phyloP scores from a whole-genome alignment of 30 jellyfish, hydroid and myxozoan species.

The Chrysaora quinquecirrha region DNA sequence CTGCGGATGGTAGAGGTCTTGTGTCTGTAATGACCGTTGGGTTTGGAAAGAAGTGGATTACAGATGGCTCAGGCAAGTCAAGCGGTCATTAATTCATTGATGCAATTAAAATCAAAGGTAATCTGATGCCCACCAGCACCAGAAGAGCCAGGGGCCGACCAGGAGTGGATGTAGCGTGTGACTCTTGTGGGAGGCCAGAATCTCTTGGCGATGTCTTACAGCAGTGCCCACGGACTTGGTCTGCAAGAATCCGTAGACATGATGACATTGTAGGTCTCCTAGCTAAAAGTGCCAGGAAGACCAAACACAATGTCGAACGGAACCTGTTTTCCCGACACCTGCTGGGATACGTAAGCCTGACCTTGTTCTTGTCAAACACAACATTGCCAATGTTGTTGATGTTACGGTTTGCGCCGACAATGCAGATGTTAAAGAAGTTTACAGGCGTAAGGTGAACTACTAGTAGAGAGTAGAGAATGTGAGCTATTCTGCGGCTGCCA shows the following conservation, averaged over 20 bases:
- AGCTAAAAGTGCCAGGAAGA: background rate
- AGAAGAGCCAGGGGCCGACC: too few species aligned
- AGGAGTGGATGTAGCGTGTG: background rate
- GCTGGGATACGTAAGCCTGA: constrained; percentile 1
- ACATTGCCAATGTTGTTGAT: background rate
- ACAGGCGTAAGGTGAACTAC: background rate
- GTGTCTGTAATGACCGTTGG: background rate
- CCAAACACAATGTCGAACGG: background rate
- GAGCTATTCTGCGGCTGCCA: too few species aligned
- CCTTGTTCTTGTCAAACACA: background rate
- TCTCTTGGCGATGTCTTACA: background rate
- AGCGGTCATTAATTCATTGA: background rate
- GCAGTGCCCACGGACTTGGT: background rate
- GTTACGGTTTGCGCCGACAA: background rate
- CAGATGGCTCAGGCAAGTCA: background rate
- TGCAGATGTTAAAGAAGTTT: background rate
- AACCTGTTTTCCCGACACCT: background rate
- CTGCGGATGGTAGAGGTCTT: background rate
- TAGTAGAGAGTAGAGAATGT: background rate
- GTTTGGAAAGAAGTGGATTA: background rate
- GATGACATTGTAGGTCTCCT: background rate
- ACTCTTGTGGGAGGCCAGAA: background rate
- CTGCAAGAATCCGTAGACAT: background rate
- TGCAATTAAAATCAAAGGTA: background rate
- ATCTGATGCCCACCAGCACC: background rate